Evolutionary conservation across 2,888 invertebrate genomes (phyloP).

Genomic region (Dryobotodes eremita): DNA sequence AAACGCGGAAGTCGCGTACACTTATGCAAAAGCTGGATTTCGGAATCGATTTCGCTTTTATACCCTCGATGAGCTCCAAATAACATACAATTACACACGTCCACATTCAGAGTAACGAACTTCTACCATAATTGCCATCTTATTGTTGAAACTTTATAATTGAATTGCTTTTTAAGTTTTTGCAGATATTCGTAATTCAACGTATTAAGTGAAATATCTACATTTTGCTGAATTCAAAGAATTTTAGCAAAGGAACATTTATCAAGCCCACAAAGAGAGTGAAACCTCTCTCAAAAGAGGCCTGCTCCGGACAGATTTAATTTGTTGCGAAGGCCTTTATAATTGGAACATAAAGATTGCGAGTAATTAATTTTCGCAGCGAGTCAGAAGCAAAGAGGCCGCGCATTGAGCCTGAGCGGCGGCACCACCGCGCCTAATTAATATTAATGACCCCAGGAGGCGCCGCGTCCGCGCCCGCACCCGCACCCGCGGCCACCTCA

Average conservation of each 20-base stretch:
- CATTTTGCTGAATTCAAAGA: constrained; percentile 87
- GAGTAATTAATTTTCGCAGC: constrained; percentile 91
- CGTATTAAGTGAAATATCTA: constrained; percentile 85
- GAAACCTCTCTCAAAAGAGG: constrained; percentile 90
- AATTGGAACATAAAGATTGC: constrained; percentile 91
- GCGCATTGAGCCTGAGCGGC: constrained; percentile 85
- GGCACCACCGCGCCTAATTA: constrained; percentile 88
- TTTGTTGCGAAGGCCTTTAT: constrained; percentile 91
- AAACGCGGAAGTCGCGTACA: constrained; percentile 88
- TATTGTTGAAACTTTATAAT: constrained; percentile 79
- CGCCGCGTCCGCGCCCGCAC: constrained; percentile 79
- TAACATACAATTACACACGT: constrained; percentile 88
- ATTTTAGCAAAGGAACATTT: constrained; percentile 89
- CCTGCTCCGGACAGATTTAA: constrained; percentile 91
- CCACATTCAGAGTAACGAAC: constrained; percentile 78
- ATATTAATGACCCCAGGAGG: constrained; percentile 89
- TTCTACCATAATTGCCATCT: constrained; percentile 77
- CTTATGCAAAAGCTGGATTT: constrained; percentile 89
- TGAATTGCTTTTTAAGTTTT: constrained; percentile 77
- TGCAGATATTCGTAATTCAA: constrained; percentile 84
- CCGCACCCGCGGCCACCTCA: constrained; percentile 60
- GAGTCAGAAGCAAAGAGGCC: constrained; percentile 90
- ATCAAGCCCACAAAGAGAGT: constrained; percentile 91
- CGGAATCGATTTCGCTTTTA: constrained; percentile 88
- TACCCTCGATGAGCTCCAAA: constrained; percentile 76